Conservation (phyloP, 2,797 vertebrate genomes). For the Cirrhinus molitorella region DNA sequence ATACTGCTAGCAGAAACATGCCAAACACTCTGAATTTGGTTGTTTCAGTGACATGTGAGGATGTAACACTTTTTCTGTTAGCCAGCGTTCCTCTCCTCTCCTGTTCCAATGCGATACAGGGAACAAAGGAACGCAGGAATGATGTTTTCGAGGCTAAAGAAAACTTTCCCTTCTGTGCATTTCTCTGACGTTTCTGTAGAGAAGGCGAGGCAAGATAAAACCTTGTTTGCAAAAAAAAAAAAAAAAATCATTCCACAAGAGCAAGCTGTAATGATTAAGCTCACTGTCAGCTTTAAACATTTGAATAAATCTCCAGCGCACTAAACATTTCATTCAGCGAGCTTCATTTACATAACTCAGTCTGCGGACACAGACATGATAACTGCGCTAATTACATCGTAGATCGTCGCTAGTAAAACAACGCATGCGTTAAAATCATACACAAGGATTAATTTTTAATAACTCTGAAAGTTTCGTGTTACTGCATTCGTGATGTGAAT, state of each 20-base stretch:
- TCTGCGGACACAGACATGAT: constrained; percentile 10
- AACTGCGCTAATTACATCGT: constrained; percentile 14
- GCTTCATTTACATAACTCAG: constrained; percentile 16
- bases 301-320: constrained; percentile 58
- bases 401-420: constrained; percentile 19
- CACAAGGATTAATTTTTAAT: constrained; percentile 42
- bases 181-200: constrained; percentile 50
- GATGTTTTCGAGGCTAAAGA: constrained; percentile 45
- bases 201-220: constrained; percentile 67
- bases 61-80: constrained; percentile 7
- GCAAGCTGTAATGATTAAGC: constrained; percentile 64
- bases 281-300: constrained; percentile 58
- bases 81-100: constrained; percentile 11
- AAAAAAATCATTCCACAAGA: constrained; percentile 57
- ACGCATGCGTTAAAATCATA: constrained; percentile 8
- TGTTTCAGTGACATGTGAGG: constrained; percentile 17
- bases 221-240: constrained; percentile 59
- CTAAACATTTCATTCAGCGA: constrained; percentile 60
- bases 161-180: constrained; percentile 63
- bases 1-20: not conserved
- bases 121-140: constrained; percentile 37
- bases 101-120: constrained; percentile 8
- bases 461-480: constrained; percentile 28
- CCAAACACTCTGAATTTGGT: not conserved
- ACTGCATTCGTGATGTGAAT: constrained; percentile 24